A percentile compares a stretch with the other conserved stretches of the same genome.
Evolutionary conservation across 1,140 invertebrate genomes (phyloP).

Genomic region (Portunus trituberculatus): DNA sequence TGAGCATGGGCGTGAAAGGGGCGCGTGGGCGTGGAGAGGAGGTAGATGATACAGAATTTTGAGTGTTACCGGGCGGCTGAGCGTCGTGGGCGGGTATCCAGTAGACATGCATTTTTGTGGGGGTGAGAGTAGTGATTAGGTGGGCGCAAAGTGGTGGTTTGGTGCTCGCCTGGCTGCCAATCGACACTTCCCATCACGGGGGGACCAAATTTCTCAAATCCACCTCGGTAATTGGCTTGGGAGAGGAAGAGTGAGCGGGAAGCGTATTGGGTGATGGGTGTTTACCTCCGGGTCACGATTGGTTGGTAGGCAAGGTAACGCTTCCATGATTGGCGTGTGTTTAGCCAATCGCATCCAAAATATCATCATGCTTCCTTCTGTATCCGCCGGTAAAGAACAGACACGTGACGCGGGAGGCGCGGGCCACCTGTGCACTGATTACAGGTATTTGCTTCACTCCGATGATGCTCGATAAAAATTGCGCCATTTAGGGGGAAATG

Average conservation of each 20-base stretch:
- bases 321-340: background rate
- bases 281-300: background rate
- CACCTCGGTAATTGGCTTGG: background rate
- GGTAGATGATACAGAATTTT: background rate
- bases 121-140: background rate
- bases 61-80: background rate
- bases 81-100: background rate
- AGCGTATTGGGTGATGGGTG: background rate
- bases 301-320: background rate
- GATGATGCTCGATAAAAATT: background rate
- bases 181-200: background rate
- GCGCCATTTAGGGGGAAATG: background rate
- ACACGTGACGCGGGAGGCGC: background rate
- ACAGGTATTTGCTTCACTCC: background rate
- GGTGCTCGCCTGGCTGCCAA: background rate
- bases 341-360: background rate
- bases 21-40: background rate
- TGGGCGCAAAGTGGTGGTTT: background rate
- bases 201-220: background rate
- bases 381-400: background rate
- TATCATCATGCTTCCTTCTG: conserved; percentile 6
- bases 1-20: background rate
- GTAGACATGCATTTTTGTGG: background rate
- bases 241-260: background rate
- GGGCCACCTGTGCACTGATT: background rate